A percentile compares a stretch with the other conserved stretches of the same genome.
These are phyloP conservation scores for Spea hammondii DNA, from an alignment of 2,797 vertebrate species.

Conservation along the genomic window DNA sequence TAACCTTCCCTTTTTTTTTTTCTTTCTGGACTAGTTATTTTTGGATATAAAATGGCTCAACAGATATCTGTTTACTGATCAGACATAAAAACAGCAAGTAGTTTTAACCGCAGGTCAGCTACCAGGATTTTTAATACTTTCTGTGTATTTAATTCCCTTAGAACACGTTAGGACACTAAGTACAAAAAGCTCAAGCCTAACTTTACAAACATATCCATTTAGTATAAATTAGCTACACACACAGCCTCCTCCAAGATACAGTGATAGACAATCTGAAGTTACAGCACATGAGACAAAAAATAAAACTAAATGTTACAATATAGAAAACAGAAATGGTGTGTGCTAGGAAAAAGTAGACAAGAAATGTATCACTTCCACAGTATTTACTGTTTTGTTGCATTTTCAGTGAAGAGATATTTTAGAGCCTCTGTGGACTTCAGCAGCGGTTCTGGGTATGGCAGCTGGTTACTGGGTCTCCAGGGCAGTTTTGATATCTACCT, in stretches of 20 bases:
- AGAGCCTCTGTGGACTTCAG: too few relatives aligned
- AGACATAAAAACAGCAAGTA: not conserved
- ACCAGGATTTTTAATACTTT: not conserved
- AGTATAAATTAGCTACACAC: not conserved
- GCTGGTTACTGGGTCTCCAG: too few relatives aligned
- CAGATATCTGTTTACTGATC: not conserved
- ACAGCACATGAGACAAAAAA: not conserved
- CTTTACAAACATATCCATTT: not conserved
- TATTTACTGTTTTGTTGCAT: too few relatives aligned
- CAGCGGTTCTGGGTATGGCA: too few relatives aligned
- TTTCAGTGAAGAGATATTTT: too few relatives aligned
- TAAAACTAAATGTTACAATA: not conserved
- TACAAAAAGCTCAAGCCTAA: not conserved
- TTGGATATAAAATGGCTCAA: not conserved
- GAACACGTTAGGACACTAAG: not conserved
- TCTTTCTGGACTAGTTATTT: not conserved
- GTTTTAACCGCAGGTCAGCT: not conserved
- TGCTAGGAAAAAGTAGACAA: not conserved
- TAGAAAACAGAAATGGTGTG: not conserved
- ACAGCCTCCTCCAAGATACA: fast-evolving
- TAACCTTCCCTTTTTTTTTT: not conserved
- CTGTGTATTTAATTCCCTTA: not conserved
- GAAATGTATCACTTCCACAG: too few relatives aligned
- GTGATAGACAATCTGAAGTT: not conserved
- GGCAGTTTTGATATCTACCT: too few relatives aligned